Evolutionary conservation across 2,888 invertebrate genomes (phyloP).

Genomic region (Andrena bucephala): DNA sequence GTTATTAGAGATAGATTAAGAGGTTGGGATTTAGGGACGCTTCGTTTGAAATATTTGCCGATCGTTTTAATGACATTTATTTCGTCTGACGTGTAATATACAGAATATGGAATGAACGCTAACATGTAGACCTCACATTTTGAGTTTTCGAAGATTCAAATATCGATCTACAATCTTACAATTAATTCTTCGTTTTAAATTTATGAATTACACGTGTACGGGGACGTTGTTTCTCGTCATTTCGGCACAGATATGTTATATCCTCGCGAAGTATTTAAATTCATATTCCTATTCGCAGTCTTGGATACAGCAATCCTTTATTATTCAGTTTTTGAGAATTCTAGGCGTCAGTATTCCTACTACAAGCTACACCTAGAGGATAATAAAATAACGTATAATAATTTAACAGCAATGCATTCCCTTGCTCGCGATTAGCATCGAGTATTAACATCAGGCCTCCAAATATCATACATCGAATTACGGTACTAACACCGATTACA

Average conservation of each 20-base stretch:
- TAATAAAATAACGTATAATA: conserved; percentile 12
- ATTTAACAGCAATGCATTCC: conserved; percentile 7
- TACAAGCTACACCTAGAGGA: neutral
- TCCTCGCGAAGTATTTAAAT: neutral
- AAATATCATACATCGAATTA: conserved; percentile 38
- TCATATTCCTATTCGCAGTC: conserved; percentile 20
- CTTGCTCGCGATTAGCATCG: conserved; percentile 3
- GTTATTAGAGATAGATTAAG: neutral
- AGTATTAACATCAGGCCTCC: conserved; percentile 43
- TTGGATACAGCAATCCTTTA: neutral
- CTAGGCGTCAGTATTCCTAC: neutral
- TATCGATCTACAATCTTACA: neutral
- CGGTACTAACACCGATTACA: conserved; percentile 38
- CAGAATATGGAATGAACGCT: conserved; percentile 34
- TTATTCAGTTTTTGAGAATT: neutral
- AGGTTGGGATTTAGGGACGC: neutral
- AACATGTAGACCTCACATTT: conserved; percentile 15
- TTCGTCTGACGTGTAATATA: conserved; percentile 20
- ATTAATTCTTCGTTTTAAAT: neutral
- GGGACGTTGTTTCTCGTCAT: conserved; percentile 25
- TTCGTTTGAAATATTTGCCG: neutral
- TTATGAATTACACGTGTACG: neutral
- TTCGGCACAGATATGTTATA: too few relatives aligned
- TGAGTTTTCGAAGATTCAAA: neutral
- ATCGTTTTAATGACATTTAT: conserved; percentile 41